phyloP scores from a whole-genome alignment of 2,113 vertebrate species.

The Callipepla squamata region DNA sequence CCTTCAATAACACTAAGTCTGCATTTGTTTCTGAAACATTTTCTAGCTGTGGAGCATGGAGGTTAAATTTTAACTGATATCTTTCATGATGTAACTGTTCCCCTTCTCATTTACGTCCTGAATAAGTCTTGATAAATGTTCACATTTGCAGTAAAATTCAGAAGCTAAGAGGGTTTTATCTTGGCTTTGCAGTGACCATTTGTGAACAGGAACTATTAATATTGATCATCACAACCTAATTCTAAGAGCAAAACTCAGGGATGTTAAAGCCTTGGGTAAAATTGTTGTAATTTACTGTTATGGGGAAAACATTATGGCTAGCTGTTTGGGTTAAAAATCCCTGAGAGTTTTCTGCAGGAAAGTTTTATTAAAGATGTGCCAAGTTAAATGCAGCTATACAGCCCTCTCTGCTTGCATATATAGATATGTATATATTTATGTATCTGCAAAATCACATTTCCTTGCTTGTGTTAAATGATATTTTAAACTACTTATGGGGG shows the following conservation, averaged over 20 bases:
- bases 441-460: constrained; percentile 26
- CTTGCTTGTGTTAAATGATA: not conserved
- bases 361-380: not conserved
- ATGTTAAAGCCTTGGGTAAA: constrained; percentile 24
- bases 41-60: not conserved
- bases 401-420: not conserved
- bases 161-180: constrained; percentile 5
- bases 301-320: constrained; percentile 11
- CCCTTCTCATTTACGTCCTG: constrained; percentile 24
- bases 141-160: constrained; percentile 49
- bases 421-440: not conserved
- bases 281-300: constrained; percentile 37
- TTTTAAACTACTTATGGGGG: not conserved
- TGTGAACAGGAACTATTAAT: constrained; percentile 57
- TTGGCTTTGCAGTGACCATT: constrained; percentile 19
- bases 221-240: constrained; percentile 48
- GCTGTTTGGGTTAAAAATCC: constrained; percentile 36
- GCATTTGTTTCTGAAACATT: constrained; percentile 19
- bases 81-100: constrained; percentile 21
- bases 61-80: constrained; percentile 50
- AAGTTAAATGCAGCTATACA: not conserved
- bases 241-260: constrained; percentile 10
- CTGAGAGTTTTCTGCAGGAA: constrained; percentile 13
- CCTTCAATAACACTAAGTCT: not conserved
- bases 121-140: constrained; percentile 41